Evolutionary conservation across 2,888 invertebrate species (phyloP).

Genomic region (Drosophila multiciliata): DNA sequence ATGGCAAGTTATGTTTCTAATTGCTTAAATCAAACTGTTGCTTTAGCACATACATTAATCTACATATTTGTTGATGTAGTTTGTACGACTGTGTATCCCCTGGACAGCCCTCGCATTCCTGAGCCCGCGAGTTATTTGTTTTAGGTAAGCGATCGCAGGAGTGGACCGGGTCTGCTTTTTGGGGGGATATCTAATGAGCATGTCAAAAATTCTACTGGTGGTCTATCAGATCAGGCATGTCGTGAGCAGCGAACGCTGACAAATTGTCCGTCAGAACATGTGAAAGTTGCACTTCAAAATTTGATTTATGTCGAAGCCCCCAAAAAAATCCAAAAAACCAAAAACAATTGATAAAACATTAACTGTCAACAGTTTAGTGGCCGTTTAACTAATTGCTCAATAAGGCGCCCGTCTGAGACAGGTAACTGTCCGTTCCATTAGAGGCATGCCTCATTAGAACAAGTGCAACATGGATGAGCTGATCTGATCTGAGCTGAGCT

Average conservation of each 20-base stretch:
- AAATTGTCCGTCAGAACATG: slow-evolving; percentile 58
- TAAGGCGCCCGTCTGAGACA: slow-evolving; percentile 37
- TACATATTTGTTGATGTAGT: not conserved
- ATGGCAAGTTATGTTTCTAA: not conserved
- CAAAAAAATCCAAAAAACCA: not conserved
- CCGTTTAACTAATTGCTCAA: slow-evolving; percentile 75
- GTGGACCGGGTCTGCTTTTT: not conserved
- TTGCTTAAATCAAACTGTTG: not conserved
- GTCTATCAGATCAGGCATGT: slow-evolving; percentile 30
- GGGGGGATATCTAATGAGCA: slow-evolving; percentile 63
- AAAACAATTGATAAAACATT: slow-evolving; percentile 44
- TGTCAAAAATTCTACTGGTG: slow-evolving; percentile 78
- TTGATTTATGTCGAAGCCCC: slow-evolving; percentile 59
- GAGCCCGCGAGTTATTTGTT: slow-evolving; percentile 69
- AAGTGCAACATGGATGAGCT: slow-evolving; percentile 58
- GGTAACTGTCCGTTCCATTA: slow-evolving; percentile 33
- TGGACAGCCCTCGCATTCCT: slow-evolving; percentile 68
- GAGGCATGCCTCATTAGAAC: slow-evolving; percentile 60
- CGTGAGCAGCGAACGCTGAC: slow-evolving; percentile 52
- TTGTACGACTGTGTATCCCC: slow-evolving; percentile 17
- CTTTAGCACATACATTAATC: not conserved
- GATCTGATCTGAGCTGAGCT: slow-evolving; percentile 4
- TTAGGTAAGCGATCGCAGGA: slow-evolving; percentile 25
- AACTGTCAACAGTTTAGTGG: slow-evolving; percentile 75
- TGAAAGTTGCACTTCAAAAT: slow-evolving; percentile 64